Conservation (phyloP, 2,888 invertebrate genomes). For the Ochropleura plecta region DNA sequence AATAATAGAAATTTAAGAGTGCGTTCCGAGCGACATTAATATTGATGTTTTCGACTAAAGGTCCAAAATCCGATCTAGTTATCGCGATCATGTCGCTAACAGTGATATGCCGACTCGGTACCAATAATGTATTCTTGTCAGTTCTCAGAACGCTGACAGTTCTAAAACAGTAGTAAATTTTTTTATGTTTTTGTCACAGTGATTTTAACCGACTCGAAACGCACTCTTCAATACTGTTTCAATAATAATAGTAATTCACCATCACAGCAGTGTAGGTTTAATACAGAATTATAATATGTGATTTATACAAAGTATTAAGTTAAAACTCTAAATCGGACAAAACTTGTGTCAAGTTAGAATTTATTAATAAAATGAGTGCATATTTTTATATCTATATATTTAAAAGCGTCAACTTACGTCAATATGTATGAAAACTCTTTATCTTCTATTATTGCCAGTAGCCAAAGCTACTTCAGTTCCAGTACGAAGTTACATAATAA, state of each 20-base stretch:
- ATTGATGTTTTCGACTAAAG: too few species aligned
- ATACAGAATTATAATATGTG: slow-evolving; percentile 12
- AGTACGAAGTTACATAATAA: not conserved
- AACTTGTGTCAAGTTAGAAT: not conserved
- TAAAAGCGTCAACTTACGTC: not conserved
- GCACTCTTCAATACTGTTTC: slow-evolving; percentile 33
- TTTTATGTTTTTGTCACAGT: too few species aligned
- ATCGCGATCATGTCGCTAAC: too few species aligned
- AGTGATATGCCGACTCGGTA: too few species aligned
- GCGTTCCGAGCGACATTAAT: too few species aligned
- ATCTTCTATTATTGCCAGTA: not conserved
- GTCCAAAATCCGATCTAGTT: too few species aligned
- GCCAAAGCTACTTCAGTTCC: too few species aligned
- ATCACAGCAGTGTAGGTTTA: not conserved
- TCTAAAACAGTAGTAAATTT: too few species aligned
- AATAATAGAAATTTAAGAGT: not conserved
- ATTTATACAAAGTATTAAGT: slow-evolving; percentile 14
- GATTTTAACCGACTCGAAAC: too few species aligned
- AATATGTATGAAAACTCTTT: not conserved
- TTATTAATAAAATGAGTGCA: not conserved
- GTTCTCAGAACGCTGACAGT: too few species aligned
- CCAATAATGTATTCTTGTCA: too few species aligned
- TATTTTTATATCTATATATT: not conserved
- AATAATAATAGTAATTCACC: slow-evolving; percentile 14
- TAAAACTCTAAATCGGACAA: not conserved